Evolutionary conservation across 2,888 invertebrate genomes (phyloP), one percentile per base, ranked within the genome.

Genomic region (Alloscopus bannaensis): DNA sequence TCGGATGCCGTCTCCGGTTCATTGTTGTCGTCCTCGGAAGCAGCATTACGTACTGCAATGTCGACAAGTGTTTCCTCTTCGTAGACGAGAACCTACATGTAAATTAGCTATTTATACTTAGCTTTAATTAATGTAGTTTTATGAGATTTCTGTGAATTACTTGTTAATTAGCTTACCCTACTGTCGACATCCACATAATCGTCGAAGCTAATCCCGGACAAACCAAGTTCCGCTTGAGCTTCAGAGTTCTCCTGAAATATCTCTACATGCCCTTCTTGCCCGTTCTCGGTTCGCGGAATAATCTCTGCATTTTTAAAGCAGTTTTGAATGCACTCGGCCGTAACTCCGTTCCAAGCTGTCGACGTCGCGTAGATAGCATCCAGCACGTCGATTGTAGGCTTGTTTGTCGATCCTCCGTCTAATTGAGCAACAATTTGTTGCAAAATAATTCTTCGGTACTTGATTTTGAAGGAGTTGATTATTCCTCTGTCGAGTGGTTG

Each of bases 401-500:
- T 13, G 8, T 40, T 24, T 50, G 18, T 22, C 2, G 2, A 13
- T 3, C 4, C 22, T 4, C 16, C 26, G 29, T 73, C 73, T 26
- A 75, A 4, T n/a, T 24, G 20, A 1, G 47, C 8, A 18, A 75
- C 66, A 1, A 78, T 59, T 31, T 73, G 65, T 36, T 73, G 50
- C 3, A 82, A 3, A 0, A 81, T 16, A 0, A 40, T n/a, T 1
- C 40, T 26, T 16, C 82, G 57, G 60, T 83, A 83, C 11, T 79
- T 65, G 3, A 26, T 11, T 29, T 81, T 81, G 3, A 81, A 47
- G 1, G 47, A 42, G 26, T 60, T 62, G 11, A 79, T 64, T 0
- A 83, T 71, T n/a, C 82, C 83, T 24, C 73, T 69, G 1, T 83
- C 82, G n/a, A 83, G 42, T 0, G 83, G 83, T 42, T 83, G 83